Evolutionary conservation across 2,797 vertebrate species (phyloP).

Genomic region (Clarias laeviceps): DNA sequence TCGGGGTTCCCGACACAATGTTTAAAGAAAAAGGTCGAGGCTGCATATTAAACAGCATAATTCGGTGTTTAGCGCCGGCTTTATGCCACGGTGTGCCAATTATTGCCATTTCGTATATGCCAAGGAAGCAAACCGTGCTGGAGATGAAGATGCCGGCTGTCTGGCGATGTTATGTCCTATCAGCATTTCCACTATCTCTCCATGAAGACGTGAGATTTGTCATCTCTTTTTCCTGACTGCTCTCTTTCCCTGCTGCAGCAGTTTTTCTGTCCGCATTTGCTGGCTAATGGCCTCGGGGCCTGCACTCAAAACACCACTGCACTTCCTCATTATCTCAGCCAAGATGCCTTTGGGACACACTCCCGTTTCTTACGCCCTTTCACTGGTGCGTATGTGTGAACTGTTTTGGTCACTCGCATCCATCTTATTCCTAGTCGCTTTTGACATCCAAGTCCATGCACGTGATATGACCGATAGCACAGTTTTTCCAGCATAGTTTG

Average conservation of each 20-base stretch:
- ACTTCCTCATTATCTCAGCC: slow-evolving; percentile 45
- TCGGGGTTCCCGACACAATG: slow-evolving; percentile 31
- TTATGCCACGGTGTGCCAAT: not conserved
- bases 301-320: slow-evolving; percentile 44
- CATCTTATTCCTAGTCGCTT: slow-evolving; percentile 26
- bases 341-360: slow-evolving; percentile 31
- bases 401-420: slow-evolving; percentile 25
- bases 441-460: not conserved
- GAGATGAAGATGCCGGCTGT: slow-evolving; percentile 59
- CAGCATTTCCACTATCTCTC: slow-evolving; percentile 67
- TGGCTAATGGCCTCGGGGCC: slow-evolving; percentile 48
- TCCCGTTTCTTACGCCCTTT: slow-evolving; percentile 9
- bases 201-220: slow-evolving; percentile 72
- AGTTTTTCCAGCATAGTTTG: not conserved
- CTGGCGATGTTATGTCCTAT: slow-evolving; percentile 62
- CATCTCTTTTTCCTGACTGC: slow-evolving; percentile 69
- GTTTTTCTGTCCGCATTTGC: slow-evolving; percentile 43
- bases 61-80: slow-evolving; percentile 5
- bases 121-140: not conserved
- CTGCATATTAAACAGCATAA: slow-evolving; percentile 41
- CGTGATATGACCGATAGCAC: not conserved
- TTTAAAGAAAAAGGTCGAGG: slow-evolving; percentile 44
- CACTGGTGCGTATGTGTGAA: slow-evolving; percentile 12
- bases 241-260: slow-evolving; percentile 33
- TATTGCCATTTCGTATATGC: slow-evolving; percentile 1